These are phyloP conservation scores for Lepidurus apus DNA, from an alignment of 1,140 invertebrate species.

Conservation along the genomic window DNA sequence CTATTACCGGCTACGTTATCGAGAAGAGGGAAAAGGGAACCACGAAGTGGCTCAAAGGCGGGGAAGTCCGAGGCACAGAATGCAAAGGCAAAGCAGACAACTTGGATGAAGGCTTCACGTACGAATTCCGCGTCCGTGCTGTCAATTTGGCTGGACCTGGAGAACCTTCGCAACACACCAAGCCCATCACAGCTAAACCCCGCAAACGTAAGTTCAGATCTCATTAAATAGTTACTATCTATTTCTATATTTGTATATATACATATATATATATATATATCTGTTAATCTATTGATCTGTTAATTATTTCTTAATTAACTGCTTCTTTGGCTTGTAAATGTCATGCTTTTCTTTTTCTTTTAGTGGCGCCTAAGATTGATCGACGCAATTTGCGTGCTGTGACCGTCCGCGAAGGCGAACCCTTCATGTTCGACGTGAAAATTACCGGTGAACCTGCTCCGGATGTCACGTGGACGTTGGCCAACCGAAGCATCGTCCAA, in stretches of 20 bases:
- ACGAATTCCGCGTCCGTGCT: slow-evolving; percentile 82
- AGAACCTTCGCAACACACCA: slow-evolving; percentile 65
- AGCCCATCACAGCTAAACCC: slow-evolving; percentile 72
- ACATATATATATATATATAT: too few relatives aligned
- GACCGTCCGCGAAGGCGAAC: slow-evolving; percentile 74
- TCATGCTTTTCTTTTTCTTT: slow-evolving; percentile 37
- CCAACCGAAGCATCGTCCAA: slow-evolving; percentile 54
- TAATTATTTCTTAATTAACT: background rate
- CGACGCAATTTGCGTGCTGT: slow-evolving; percentile 68
- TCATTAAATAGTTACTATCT: slow-evolving; percentile 23
- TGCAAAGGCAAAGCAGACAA: slow-evolving; percentile 71
- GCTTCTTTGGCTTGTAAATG: background rate
- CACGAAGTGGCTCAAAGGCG: slow-evolving; percentile 78
- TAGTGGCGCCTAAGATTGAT: slow-evolving; percentile 89
- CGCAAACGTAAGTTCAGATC: slow-evolving; percentile 65
- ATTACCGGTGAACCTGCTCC: slow-evolving; percentile 77
- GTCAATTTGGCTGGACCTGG: slow-evolving; percentile 72
- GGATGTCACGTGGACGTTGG: slow-evolving; percentile 66
- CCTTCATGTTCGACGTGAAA: slow-evolving; percentile 75
- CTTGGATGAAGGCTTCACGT: slow-evolving; percentile 77
- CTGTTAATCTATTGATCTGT: background rate
- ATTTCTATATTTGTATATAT: slow-evolving; percentile 30
- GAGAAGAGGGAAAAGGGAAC: slow-evolving; percentile 88
- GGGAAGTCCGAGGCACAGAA: slow-evolving; percentile 67
- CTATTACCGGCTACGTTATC: slow-evolving; percentile 86